A percentile compares a stretch with the other conserved stretches of the same genome.
Evolutionary conservation across 2,888 invertebrate species (phyloP).

Genomic region (Oligia fasciuncula): DNA sequence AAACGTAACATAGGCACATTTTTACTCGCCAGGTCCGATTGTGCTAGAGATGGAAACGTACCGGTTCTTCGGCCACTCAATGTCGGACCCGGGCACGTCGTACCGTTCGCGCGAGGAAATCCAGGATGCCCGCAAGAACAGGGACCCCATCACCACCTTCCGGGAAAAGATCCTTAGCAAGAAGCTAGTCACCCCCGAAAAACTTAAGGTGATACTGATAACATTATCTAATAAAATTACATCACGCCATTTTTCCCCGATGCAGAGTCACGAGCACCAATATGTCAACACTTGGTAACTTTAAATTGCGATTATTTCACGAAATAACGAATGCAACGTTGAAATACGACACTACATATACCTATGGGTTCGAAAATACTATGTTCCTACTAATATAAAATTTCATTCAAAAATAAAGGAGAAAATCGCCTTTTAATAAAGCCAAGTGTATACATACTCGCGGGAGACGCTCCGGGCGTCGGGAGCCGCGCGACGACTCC

Average conservation of each 20-base stretch:
- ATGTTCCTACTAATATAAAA: no score
- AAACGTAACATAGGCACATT: background rate
- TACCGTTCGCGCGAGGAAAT: constrained; percentile 85
- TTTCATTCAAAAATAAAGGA: no score
- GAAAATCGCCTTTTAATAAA: no score
- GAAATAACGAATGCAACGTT: no score
- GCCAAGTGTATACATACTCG: no score
- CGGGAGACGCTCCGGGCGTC: no score
- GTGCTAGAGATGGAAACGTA: constrained; percentile 98
- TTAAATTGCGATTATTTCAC: no score
- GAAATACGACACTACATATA: no score
- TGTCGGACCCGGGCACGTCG: constrained; percentile 99
- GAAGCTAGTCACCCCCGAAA: background rate
- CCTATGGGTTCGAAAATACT: no score
- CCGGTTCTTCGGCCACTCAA: constrained; percentile 99
- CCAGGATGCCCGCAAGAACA: constrained; percentile 19
- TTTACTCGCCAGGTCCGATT: constrained; percentile 30
- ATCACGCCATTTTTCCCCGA: background rate
- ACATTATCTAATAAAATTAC: background rate
- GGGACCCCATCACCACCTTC: constrained; percentile 23
- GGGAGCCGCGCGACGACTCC: no score
- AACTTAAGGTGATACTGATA: constrained; percentile 29
- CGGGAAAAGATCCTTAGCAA: constrained; percentile 22
- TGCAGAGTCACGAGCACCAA: background rate
- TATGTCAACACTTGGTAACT: no score